A percentile compares a stretch with the other conserved stretches of the same genome.
Evolutionary conservation across 2,113 vertebrate genomes (phyloP).

Genomic region (Pseudorhombus dupliciocellatus): DNA sequence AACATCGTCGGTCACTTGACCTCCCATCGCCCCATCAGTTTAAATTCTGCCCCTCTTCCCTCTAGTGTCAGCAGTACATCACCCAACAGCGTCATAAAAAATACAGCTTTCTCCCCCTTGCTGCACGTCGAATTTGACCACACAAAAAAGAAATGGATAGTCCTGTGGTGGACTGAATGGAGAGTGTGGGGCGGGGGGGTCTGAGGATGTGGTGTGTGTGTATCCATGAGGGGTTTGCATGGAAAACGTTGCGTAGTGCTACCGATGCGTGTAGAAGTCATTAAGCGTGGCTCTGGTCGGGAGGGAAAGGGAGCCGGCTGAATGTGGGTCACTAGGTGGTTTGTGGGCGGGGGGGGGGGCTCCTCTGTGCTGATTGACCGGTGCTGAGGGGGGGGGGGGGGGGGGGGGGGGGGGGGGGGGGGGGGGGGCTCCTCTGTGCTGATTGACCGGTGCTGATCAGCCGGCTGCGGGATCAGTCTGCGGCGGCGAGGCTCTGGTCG

Average conservation of each 20-base stretch:
- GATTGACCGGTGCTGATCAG: slow-evolving; percentile 45
- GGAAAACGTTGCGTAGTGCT: slow-evolving; percentile 69
- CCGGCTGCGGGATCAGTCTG: slow-evolving; percentile 36
- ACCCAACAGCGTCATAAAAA: not conserved
- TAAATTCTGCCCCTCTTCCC: not conserved
- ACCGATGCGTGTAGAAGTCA: slow-evolving; percentile 68
- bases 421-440: slow-evolving; percentile 21
- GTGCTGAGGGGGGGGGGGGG: slow-evolving; percentile 23
- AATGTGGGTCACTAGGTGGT: slow-evolving; percentile 70
- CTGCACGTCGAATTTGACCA: slow-evolving; percentile 29
- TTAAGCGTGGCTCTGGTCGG: slow-evolving; percentile 28
- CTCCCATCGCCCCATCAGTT: too few species aligned
- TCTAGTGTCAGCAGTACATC: not conserved
- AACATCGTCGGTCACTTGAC: too few species aligned
- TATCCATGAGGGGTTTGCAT: slow-evolving; percentile 46
- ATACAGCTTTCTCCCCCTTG: not conserved
- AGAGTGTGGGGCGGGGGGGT: slow-evolving; percentile 7
- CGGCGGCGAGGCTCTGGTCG: not conserved
- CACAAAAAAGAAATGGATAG: slow-evolving; percentile 50
- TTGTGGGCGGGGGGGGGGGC: slow-evolving; percentile 27
- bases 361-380: slow-evolving; percentile 40
- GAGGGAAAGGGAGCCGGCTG: not conserved
- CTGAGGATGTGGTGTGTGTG: slow-evolving; percentile 46
- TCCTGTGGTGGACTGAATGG: slow-evolving; percentile 32
- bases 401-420: slow-evolving; percentile 25